Conservation (phyloP, 2,888 invertebrate species). For the Trachelus stipa region DNA sequence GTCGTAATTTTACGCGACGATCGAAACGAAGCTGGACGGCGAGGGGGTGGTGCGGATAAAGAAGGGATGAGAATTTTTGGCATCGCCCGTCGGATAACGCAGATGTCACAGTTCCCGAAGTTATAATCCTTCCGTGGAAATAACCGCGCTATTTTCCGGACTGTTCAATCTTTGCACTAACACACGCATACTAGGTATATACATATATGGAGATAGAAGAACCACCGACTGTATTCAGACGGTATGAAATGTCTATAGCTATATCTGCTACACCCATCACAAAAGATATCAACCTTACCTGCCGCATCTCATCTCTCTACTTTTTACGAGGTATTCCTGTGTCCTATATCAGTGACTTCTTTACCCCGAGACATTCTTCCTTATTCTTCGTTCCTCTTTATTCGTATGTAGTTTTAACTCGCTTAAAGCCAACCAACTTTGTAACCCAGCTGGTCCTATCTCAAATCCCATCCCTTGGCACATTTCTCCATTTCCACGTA, state of each 20-base stretch:
- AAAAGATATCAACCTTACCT: no score
- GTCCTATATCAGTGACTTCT: no score
- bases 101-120: not conserved
- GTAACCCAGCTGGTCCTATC: conserved; percentile 18
- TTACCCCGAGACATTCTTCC: conserved; percentile 3
- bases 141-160: conserved; percentile 1
- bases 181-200: no score
- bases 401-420: conserved; percentile 23
- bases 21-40: not conserved
- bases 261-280: no score
- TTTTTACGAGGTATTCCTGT: no score
- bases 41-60: not conserved
- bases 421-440: conserved; percentile 23
- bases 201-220: no score
- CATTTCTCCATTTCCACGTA: not conserved
- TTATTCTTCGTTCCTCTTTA: conserved; percentile 23
- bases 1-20: not conserved
- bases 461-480: not conserved
- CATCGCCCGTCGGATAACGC: not conserved
- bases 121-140: conserved; percentile 3
- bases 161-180: not conserved
- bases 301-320: no score
- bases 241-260: no score
- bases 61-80: not conserved
- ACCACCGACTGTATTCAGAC: no score